These are phyloP conservation scores for Chionis minor DNA, from an alignment of 2,113 vertebrate species.

Conservation along the genomic window DNA sequence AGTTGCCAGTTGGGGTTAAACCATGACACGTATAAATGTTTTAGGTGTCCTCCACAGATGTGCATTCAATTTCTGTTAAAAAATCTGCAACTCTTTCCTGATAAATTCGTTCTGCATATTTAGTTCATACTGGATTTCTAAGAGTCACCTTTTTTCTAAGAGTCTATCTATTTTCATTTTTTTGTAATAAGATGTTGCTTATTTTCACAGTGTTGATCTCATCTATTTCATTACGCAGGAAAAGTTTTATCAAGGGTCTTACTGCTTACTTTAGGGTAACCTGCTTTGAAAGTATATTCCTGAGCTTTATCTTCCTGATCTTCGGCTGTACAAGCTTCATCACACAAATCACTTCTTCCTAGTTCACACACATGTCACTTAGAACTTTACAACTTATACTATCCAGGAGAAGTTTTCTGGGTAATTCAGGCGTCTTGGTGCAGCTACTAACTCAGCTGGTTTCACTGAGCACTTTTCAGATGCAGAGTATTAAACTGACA, in stretches of 20 bases:
- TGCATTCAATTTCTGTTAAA: background rate
- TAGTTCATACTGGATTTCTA: background rate
- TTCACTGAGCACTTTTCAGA: background rate
- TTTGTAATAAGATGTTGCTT: background rate
- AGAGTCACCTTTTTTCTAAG: background rate
- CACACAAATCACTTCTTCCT: background rate
- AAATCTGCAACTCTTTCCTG: background rate
- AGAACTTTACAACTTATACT: background rate
- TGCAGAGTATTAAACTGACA: background rate
- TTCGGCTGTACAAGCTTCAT: background rate
- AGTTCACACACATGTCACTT: background rate
- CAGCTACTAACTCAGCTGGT: background rate
- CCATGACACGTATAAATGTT: background rate
- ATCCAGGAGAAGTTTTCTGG: background rate
- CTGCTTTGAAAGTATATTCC: background rate
- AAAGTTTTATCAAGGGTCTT: background rate
- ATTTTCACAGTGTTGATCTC: background rate
- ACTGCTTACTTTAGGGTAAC: background rate
- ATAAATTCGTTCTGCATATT: background rate
- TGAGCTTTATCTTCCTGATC: background rate
- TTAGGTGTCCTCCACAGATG: fast-evolving
- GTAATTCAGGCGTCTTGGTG: background rate
- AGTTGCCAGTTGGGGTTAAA: background rate
- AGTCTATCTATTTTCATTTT: background rate
- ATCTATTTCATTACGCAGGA: background rate